Conservation (phyloP, 2,888 invertebrate species). For the Aleiodes leptofemur region DNA sequence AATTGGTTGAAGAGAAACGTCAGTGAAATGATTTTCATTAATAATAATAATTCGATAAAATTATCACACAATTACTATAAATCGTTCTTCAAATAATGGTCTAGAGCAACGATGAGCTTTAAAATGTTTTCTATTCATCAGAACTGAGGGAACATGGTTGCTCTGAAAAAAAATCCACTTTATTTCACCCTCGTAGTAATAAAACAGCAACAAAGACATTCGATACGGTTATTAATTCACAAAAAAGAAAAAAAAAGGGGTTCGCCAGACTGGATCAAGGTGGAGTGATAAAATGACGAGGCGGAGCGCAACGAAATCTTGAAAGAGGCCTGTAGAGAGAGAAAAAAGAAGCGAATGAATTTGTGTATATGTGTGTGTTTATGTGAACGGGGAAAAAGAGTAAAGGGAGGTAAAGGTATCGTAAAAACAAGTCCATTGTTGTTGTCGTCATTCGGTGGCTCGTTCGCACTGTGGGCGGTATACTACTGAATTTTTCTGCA, state of each 20-base stretch:
- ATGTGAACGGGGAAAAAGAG: not conserved
- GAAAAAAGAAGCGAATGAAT: not conserved
- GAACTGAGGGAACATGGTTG: too few relatives aligned
- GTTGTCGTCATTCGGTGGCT: slow-evolving; percentile 65
- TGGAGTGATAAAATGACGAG: slow-evolving; percentile 50
- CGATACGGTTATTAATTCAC: slow-evolving; percentile 70
- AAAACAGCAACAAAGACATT: slow-evolving; percentile 43
- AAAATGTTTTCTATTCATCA: too few relatives aligned
- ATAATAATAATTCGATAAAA: too few relatives aligned
- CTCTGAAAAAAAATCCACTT: slow-evolving; percentile 21
- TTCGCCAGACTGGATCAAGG: slow-evolving; percentile 37
- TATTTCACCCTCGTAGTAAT: slow-evolving; percentile 41
- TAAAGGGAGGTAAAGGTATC: slow-evolving; percentile 50
- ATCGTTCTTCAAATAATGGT: too few relatives aligned
- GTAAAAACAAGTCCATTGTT: slow-evolving; percentile 73
- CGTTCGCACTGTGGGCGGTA: slow-evolving; percentile 66
- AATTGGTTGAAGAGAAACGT: too few relatives aligned
- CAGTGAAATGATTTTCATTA: too few relatives aligned
- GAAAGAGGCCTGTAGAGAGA: slow-evolving; percentile 44
- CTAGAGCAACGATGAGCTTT: too few relatives aligned
- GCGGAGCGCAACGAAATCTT: slow-evolving; percentile 50
- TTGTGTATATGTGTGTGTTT: slow-evolving; percentile 10
- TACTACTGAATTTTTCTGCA: slow-evolving; percentile 31
- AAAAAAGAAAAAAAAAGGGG: slow-evolving; percentile 41
- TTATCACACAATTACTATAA: too few relatives aligned